These are phyloP conservation scores for Actinostola sp. DNA, from an alignment of 92 coral and sea anemone species.

Conservation along the genomic window DNA sequence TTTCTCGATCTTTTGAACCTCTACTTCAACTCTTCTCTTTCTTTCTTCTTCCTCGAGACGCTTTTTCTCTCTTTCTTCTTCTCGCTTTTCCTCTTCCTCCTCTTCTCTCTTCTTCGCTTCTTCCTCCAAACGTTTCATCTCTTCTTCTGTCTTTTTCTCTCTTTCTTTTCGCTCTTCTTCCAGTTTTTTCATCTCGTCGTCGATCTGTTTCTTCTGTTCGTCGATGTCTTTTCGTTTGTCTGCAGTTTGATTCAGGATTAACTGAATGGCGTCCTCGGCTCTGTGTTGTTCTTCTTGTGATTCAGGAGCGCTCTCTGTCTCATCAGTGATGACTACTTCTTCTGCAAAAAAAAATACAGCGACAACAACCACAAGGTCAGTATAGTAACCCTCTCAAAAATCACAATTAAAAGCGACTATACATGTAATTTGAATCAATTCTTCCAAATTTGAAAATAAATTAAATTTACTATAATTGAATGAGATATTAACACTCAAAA, in stretches of 20 bases:
- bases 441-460: too few relatives aligned
- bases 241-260: slow-evolving; percentile 50
- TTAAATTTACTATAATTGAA: too few relatives aligned
- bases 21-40: slow-evolving; percentile 36
- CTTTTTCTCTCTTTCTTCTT: slow-evolving; percentile 44
- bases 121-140: slow-evolving; percentile 45
- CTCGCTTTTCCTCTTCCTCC: slow-evolving; percentile 63
- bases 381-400: too few relatives aligned
- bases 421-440: too few relatives aligned
- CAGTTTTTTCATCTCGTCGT: slow-evolving; percentile 59
- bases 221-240: slow-evolving; percentile 59
- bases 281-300: slow-evolving; percentile 45
- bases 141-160: slow-evolving; percentile 52
- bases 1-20: slow-evolving; percentile 40
- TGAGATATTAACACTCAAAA: too few relatives aligned
- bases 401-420: too few relatives aligned
- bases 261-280: slow-evolving; percentile 50
- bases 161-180: slow-evolving; percentile 61
- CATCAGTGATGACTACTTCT: slow-evolving; percentile 48
- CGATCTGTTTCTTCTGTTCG: slow-evolving; percentile 52
- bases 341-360: slow-evolving; percentile 20
- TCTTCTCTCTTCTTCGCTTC: slow-evolving; percentile 57
- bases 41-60: slow-evolving; percentile 49
- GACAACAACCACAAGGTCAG: too few relatives aligned
- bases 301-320: slow-evolving; percentile 25